Conservation (phyloP, 2,113 vertebrate species). For the Varanus komodoensis region DNA sequence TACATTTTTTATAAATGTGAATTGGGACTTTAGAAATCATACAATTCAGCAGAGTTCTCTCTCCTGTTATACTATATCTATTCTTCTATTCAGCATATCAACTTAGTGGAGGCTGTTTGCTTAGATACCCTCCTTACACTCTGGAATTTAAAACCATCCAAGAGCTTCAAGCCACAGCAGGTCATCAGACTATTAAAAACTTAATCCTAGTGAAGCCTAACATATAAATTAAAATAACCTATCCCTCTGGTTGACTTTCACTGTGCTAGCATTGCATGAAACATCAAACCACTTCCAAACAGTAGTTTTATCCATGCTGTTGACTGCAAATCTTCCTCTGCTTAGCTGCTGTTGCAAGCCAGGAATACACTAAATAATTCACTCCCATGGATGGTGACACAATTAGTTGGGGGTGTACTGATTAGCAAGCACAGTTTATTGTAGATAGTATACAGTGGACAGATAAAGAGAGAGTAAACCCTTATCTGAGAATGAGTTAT, state of each 20-base stretch:
- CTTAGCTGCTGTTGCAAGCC: slow-evolving; percentile 19
- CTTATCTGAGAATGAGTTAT: slow-evolving; percentile 12
- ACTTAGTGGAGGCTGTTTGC: slow-evolving; percentile 1
- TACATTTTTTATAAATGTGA: slow-evolving; percentile 2
- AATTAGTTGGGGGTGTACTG: neutral
- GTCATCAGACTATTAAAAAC: slow-evolving; percentile 43
- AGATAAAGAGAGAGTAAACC: slow-evolving; percentile 16
- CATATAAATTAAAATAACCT: slow-evolving; percentile 45
- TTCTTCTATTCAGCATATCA: slow-evolving; percentile 32
- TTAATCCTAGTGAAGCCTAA: slow-evolving; percentile 29
- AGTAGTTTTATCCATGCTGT: slow-evolving; percentile 42
- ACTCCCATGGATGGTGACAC: neutral
- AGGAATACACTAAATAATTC: slow-evolving; percentile 45
- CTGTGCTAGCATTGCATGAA: slow-evolving; percentile 6
- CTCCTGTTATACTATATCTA: slow-evolving; percentile 30
- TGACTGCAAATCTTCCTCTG: slow-evolving; percentile 20
- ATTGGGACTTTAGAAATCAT: slow-evolving; percentile 23
- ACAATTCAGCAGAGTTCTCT: slow-evolving; percentile 3
- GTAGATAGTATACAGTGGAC: neutral
- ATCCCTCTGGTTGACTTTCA: slow-evolving; percentile 30
- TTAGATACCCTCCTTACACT: slow-evolving; percentile 1
- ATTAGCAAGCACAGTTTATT: neutral
- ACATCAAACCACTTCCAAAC: slow-evolving; percentile 31
- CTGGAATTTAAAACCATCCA: slow-evolving; percentile 35
- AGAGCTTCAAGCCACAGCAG: slow-evolving; percentile 30